Base-by-base conservation (phyloP, 2,888 invertebrate genomes). In the Cerastis rubricosa region DNA sequence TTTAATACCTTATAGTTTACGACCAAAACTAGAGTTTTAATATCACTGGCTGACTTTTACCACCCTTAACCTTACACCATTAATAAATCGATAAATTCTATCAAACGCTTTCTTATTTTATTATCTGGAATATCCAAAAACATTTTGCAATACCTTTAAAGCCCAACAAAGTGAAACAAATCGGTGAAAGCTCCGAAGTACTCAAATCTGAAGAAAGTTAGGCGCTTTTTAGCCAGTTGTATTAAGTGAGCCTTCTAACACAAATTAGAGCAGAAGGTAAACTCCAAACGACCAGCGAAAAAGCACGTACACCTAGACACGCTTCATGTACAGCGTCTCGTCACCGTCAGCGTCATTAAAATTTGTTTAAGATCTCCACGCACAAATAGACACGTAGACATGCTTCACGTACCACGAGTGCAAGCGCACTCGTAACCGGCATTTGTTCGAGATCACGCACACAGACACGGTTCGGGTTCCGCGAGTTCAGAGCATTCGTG, bases 121-220 rank as follows among this genome's bases (percentile, higher is more conserved):
- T 70, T 77, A 80, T 74, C 51, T 57, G 65, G 63, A 84, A 78
- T 74, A 85, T 83, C 78, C 66, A 25, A 86, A 71, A 72, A 78
- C 45, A 61, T 77, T 78, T 78, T 29, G 35, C 69, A 64, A 69
- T 72, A 71, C 66, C 74, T 74, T 25, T 76, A 69, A 76, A 80
- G 45, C 57, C 67, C 66, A 80, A 87, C 70, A 74, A 77, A 76
- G 80, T 74, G 73, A 80, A 81, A 81, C 83, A 79, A 87, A 87
- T 83, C 80, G 49, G 19, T 74, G 63, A 67, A 80, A 87, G 72
- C 77, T 57, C 74, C 54, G 67, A 61, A 75, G 61, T 75, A 74
- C 78, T 73, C 51, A 77, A 83, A 81, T 85, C 79, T 81, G 47
- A 65, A 74, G 63, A 65, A 83, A 87, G 74, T 87, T 78, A 74